Percentiles rank a stretch among this genome's conserved stretches.
Evolutionary conservation across 92 coral and sea anemone genomes (phyloP).

Genomic region (Siderastrea radians): DNA sequence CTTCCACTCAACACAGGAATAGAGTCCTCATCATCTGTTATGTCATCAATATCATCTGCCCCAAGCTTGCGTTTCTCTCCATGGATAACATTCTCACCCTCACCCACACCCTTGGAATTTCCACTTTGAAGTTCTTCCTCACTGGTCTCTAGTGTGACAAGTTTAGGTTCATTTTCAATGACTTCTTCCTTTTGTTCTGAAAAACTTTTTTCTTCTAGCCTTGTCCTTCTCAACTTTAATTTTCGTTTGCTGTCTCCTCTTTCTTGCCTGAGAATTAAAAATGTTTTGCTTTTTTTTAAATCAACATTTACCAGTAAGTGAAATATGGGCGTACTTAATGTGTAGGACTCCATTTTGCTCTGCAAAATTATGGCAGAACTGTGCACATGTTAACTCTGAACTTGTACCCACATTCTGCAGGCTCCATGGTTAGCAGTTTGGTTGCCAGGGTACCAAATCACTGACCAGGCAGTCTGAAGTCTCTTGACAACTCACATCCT

Average conservation of each 20-base stretch:
- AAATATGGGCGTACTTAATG: too few relatives aligned
- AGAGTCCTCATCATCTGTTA: slow-evolving; percentile 34
- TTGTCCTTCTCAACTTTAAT: slow-evolving; percentile 24
- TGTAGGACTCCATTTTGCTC: too few relatives aligned
- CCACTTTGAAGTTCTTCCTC: not conserved
- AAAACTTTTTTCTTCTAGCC: not conserved
- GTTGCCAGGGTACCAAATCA: too few relatives aligned
- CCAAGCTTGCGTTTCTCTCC: slow-evolving; percentile 37
- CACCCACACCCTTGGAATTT: not conserved
- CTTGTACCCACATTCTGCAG: too few relatives aligned
- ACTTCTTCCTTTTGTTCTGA: not conserved
- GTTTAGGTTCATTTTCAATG: not conserved
- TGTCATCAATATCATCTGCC: slow-evolving; percentile 1
- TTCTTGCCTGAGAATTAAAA: slow-evolving; percentile 21
- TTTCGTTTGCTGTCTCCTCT: not conserved
- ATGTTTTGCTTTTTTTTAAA: not conserved
- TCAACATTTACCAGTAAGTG: too few relatives aligned
- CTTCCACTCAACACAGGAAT: not conserved
- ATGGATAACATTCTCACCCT: not conserved
- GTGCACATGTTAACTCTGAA: too few relatives aligned
- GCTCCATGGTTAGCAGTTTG: too few relatives aligned
- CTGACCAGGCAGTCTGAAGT: too few relatives aligned
- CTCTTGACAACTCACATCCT: too few relatives aligned
- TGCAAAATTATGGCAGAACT: too few relatives aligned
- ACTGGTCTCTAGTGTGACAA: not conserved